These are phyloP conservation scores for Hoplodrina ambigua DNA, from an alignment of 2,888 invertebrate species.

Conservation along the genomic window DNA sequence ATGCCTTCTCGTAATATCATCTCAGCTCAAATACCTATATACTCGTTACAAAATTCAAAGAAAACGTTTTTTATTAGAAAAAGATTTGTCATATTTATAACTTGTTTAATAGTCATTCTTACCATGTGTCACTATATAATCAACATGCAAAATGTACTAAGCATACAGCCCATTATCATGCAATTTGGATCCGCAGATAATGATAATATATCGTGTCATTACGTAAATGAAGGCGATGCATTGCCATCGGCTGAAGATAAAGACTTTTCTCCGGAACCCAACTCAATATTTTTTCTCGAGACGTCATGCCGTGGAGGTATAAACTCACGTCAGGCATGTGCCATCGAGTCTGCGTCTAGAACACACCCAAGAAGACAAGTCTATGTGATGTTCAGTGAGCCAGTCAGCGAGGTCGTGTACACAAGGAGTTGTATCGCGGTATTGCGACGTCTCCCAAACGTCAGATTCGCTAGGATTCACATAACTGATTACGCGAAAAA, in stretches of 20 bases:
- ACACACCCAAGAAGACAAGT: conserved; percentile 90
- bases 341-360: conserved; percentile 92
- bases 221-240: conserved; percentile 49
- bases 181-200: conserved; percentile 6
- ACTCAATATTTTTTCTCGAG: conserved; percentile 92
- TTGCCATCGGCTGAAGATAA: conserved; percentile 65
- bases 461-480: conserved; percentile 57
- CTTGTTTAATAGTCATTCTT: conserved; percentile 17
- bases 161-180: conserved; percentile 7
- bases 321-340: conserved; percentile 91
- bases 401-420: conserved; percentile 38
- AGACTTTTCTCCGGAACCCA: conserved; percentile 68
- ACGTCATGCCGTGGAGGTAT: conserved; percentile 91
- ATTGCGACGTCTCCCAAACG: conserved; percentile 35
- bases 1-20: too few relatives aligned
- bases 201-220: conserved; percentile 53
- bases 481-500: conserved; percentile 82
- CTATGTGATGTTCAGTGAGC: conserved; percentile 85
- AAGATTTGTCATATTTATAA: conserved; percentile 26
- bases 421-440: conserved; percentile 41
- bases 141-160: conserved; percentile 11
- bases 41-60: conserved; percentile 21
- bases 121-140: conserved; percentile 29
- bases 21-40: conserved; percentile 17
- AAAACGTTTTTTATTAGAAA: conserved; percentile 11